These are phyloP conservation scores for Chaetogeoica ovagalla DNA, from an alignment of 2,888 invertebrate species.

Conservation along the genomic window DNA sequence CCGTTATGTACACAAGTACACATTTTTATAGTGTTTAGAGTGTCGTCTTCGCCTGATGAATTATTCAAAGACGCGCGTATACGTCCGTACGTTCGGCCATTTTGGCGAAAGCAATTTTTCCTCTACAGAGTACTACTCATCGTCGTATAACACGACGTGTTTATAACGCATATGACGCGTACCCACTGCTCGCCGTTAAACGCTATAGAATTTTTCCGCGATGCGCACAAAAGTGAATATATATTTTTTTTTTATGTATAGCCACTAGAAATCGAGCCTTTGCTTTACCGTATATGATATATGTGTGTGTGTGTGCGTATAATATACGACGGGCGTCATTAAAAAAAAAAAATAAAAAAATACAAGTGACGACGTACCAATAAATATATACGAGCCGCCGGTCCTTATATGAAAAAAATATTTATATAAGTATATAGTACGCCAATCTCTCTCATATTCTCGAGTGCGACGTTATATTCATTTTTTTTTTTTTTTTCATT, in stretches of 20 bases:
- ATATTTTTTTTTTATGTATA: background rate
- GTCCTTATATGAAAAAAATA: background rate
- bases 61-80: constrained; percentile 36
- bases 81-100: constrained; percentile 15
- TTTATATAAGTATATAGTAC: no score
- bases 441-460: no score
- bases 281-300: no score
- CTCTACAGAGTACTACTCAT: background rate
- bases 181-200: background rate
- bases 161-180: background rate
- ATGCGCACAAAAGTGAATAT: background rate
- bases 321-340: background rate
- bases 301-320: background rate
- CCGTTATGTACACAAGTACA: no score
- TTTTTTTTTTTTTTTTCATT: no score
- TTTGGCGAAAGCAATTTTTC: constrained; percentile 41
- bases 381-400: constrained; percentile 11
- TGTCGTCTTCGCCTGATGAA: constrained; percentile 27
- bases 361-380: constrained; percentile 2
- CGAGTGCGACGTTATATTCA: no score
- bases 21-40: background rate
- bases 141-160: no score
- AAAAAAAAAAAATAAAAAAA: constrained; percentile 22
- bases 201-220: constrained; percentile 17
- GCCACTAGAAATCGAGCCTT: constrained; percentile 32